A percentile compares a stretch with the other conserved stretches of the same genome.
These are phyloP conservation scores for Yponomeuta plumbellus DNA, from an alignment of 2,888 invertebrate species.

Conservation along the genomic window DNA sequence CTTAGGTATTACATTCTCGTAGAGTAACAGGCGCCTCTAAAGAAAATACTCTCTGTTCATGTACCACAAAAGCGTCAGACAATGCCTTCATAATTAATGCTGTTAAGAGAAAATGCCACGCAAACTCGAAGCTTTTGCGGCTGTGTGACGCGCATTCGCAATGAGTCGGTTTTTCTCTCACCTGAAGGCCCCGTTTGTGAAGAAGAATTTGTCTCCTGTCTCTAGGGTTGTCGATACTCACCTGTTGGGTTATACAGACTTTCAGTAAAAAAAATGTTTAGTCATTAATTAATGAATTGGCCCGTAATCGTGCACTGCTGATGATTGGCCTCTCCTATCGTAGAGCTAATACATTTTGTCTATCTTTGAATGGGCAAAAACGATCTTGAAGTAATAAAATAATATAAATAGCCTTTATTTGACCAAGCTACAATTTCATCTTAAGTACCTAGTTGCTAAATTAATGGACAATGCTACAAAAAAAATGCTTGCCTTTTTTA, in stretches of 20 bases:
- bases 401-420: no score
- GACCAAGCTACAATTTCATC: no score
- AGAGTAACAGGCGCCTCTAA: background rate
- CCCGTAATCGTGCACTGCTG: no score
- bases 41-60: background rate
- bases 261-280: no score
- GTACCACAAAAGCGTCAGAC: background rate
- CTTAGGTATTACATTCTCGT: background rate
- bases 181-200: background rate
- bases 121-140: background rate
- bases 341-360: no score
- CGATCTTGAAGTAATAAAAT: no score
- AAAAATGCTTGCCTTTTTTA: no score
- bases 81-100: constrained; percentile 31
- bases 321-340: no score
- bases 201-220: background rate
- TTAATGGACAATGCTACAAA: no score
- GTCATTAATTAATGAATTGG: no score
- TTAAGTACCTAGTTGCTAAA: no score
- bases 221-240: background rate
- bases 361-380: no score
- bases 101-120: constrained; percentile 31
- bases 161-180: background rate
- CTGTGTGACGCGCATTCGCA: constrained; percentile 5
- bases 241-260: background rate